phyloP scores from a whole-genome alignment of 2,888 invertebrate species.

The Thyatira batis region DNA sequence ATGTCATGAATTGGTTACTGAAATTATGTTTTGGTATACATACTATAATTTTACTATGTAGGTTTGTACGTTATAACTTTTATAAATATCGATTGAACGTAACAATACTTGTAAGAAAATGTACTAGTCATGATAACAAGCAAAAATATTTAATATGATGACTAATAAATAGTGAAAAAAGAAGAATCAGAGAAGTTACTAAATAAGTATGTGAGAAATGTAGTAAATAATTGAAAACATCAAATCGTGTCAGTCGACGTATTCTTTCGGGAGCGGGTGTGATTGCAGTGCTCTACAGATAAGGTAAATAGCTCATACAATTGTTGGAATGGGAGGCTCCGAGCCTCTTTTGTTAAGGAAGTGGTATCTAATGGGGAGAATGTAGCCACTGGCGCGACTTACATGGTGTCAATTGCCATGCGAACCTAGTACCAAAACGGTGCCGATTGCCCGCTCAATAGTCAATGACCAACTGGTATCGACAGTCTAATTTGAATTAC shows the following conservation, averaged over 20 bases:
- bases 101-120: background rate
- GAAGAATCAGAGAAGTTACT: no score
- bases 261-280: conserved; percentile 61
- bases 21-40: no score
- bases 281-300: conserved; percentile 74
- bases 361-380: conserved; percentile 70
- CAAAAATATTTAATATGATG: no score
- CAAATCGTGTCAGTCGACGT: conserved; percentile 40
- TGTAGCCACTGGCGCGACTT: conserved; percentile 70
- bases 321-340: conserved; percentile 74
- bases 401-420: conserved; percentile 76
- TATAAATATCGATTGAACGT: no score
- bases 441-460: conserved; percentile 42
- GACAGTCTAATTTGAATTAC: conserved; percentile 56
- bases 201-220: no score
- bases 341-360: conserved; percentile 79
- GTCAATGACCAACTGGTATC: conserved; percentile 35
- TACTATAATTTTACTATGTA: conserved; percentile 8
- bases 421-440: conserved; percentile 47
- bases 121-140: no score
- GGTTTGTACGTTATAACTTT: no score
- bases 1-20: no score
- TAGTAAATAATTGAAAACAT: conserved; percentile 35
- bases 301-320: conserved; percentile 83
- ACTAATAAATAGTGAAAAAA: no score